Conservation (phyloP, 2,888 invertebrate genomes). For the Carcina quercana region DNA sequence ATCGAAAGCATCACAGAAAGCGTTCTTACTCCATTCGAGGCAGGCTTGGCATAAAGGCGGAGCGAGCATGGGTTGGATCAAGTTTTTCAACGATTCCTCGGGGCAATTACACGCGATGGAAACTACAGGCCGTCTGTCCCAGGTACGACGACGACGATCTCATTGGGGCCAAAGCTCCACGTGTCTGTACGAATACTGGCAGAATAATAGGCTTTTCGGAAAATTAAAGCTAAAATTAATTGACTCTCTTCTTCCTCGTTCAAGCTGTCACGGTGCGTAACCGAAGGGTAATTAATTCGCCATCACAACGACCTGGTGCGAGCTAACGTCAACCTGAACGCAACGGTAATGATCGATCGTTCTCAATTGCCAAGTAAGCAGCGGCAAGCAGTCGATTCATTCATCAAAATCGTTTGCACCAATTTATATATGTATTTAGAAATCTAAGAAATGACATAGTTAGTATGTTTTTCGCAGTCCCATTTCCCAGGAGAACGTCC, state of each 20-base stretch:
- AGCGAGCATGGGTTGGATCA: no score
- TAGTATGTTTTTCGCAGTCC: no score
- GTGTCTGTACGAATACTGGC: neutral
- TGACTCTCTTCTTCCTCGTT: conserved; percentile 29
- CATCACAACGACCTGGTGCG: conserved; percentile 23
- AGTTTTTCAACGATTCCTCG: conserved; percentile 42
- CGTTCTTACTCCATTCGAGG: conserved; percentile 22
- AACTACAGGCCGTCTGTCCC: conserved; percentile 21
- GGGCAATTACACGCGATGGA: conserved; percentile 46
- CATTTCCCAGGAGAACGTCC: no score
- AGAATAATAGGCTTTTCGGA: neutral
- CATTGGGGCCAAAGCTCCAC: no score
- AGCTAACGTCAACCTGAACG: conserved; percentile 11
- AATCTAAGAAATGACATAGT: no score
- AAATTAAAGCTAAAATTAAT: no score
- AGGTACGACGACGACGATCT: no score
- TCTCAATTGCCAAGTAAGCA: conserved; percentile 21
- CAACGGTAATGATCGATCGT: conserved; percentile 24
- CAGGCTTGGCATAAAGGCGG: conserved; percentile 27
- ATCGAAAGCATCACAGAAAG: conserved; percentile 23
- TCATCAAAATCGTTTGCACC: no score
- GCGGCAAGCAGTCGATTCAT: conserved; percentile 14
- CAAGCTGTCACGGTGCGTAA: conserved; percentile 51
- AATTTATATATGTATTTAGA: no score
- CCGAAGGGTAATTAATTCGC: conserved; percentile 47